Evolutionary conservation across 1,140 invertebrate genomes (phyloP).

Genomic region (Eurosta solidaginis): DNA sequence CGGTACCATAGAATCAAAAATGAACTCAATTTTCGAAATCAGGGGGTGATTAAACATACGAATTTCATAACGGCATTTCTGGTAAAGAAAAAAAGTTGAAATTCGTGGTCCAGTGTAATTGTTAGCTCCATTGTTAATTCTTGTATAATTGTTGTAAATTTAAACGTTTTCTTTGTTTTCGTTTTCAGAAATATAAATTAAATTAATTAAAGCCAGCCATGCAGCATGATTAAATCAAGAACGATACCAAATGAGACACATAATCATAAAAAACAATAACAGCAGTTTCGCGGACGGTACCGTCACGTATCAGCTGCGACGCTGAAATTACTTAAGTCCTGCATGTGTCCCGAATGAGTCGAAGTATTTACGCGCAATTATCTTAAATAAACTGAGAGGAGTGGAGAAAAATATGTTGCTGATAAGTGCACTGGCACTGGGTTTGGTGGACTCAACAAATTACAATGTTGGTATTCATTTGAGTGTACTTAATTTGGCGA

Average conservation of each 20-base stretch:
- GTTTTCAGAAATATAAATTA: background rate
- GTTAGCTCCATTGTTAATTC: too few species aligned
- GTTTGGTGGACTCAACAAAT: constrained; percentile 38
- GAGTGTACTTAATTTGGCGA: constrained; percentile 12
- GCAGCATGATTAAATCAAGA: background rate
- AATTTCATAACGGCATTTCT: too few species aligned
- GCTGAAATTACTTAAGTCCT: background rate
- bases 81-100: too few species aligned
- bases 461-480: constrained; percentile 29
- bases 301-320: too few species aligned
- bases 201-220: background rate
- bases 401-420: constrained; percentile 38
- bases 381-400: background rate
- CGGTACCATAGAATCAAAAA: too few species aligned
- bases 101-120: too few species aligned
- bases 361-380: background rate
- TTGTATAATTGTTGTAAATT: background rate
- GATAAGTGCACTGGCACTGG: constrained; percentile 42
- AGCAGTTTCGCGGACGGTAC: too few species aligned
- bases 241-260: too few species aligned
- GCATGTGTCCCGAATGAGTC: background rate
- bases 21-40: too few species aligned
- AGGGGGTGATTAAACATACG: too few species aligned
- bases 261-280: too few species aligned
- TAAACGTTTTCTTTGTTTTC: background rate